These are phyloP conservation scores for Amazona vittata DNA, from an alignment of 2,113 vertebrate species.

Conservation along the genomic window DNA sequence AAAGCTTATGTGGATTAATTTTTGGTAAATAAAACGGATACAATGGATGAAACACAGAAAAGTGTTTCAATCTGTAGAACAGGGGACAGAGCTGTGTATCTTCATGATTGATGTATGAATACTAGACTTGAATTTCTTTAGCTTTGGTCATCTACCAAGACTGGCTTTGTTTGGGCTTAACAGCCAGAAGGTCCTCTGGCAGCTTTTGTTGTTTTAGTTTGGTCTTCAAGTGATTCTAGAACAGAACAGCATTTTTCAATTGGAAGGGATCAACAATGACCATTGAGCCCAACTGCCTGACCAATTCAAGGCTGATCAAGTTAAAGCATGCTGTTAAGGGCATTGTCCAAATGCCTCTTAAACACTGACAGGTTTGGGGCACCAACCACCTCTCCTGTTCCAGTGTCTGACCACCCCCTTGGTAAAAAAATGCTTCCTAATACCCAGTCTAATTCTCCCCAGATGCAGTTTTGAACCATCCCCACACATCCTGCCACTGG, in stretches of 20 bases:
- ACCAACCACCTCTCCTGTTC: neutral
- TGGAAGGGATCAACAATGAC: neutral
- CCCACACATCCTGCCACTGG: rapidly evolving
- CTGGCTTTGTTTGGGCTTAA: neutral
- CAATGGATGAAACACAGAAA: neutral
- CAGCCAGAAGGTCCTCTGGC: neutral
- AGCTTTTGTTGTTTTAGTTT: neutral
- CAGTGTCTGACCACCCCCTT: neutral
- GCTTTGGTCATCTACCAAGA: neutral
- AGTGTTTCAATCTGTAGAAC: neutral
- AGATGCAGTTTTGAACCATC: neutral
- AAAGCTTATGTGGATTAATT: conserved; percentile 21
- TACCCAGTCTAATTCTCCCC: neutral
- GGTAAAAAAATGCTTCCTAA: neutral
- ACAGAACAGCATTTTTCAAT: neutral
- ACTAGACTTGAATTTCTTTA: neutral
- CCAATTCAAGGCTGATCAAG: neutral
- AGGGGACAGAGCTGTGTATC: neutral
- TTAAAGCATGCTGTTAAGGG: neutral
- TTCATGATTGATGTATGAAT: neutral
- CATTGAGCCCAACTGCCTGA: neutral
- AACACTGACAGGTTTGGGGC: neutral
- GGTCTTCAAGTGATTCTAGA: neutral
- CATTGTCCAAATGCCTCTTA: neutral
- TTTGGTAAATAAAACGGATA: conserved; percentile 18